These are phyloP conservation scores for Brachirus orientalis DNA, from an alignment of 2,113 vertebrate genomes.

Conservation along the genomic window DNA sequence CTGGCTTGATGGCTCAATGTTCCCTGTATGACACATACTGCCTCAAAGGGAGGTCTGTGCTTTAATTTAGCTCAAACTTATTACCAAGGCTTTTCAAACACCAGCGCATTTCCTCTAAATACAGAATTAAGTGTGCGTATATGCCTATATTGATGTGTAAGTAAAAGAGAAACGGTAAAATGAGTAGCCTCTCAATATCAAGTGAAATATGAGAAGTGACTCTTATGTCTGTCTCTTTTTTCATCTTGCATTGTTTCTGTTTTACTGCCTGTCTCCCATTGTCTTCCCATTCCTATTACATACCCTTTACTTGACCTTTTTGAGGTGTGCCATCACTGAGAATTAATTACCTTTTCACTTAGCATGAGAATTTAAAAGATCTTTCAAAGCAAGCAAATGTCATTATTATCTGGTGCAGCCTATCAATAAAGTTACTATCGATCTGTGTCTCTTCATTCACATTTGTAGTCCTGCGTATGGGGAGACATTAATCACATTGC, in stretches of 20 bases:
- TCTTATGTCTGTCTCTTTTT: not conserved
- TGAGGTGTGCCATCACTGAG: conserved; percentile 21
- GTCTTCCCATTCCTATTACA: not conserved
- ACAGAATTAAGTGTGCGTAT: conserved; percentile 37
- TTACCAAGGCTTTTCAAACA: conserved; percentile 74
- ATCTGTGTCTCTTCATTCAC: conserved; percentile 71
- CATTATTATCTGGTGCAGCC: conserved; percentile 75
- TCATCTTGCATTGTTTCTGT: not conserved
- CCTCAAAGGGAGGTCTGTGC: conserved; percentile 72
- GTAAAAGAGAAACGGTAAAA: conserved; percentile 13
- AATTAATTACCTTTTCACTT: conserved; percentile 66
- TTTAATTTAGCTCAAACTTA: conserved; percentile 76
- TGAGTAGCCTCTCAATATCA: no score
- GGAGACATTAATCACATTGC: conserved; percentile 72
- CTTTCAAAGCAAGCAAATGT: conserved; percentile 77
- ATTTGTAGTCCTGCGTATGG: conserved; percentile 42
- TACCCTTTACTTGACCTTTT: conserved; percentile 47
- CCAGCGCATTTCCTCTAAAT: conserved; percentile 56
- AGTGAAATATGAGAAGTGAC: no score
- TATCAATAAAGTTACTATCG: conserved; percentile 79
- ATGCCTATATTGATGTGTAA: not conserved
- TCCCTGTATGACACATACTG: conserved; percentile 69
- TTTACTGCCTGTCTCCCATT: not conserved
- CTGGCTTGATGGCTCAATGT: conserved; percentile 81
- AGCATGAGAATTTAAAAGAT: conserved; percentile 76